phyloP scores from a whole-genome alignment of 2,797 vertebrate species.

The Anguilla marmorata region DNA sequence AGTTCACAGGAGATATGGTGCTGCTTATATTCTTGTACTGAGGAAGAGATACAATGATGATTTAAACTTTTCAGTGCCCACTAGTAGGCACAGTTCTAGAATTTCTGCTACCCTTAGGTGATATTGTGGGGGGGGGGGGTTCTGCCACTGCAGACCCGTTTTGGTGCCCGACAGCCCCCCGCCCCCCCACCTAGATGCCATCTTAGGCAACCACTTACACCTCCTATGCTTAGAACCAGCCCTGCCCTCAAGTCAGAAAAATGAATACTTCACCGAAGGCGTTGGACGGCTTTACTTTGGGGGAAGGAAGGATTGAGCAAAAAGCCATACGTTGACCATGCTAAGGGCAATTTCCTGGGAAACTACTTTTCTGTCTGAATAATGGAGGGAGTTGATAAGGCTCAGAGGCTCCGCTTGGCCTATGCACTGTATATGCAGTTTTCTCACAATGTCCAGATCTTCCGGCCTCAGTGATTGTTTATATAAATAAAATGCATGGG shows the following conservation, averaged over 20 bases:
- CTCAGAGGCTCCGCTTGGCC: not conserved
- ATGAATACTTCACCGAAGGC: not conserved
- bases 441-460: not conserved
- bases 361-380: not conserved
- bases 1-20: not conserved
- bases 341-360: not conserved
- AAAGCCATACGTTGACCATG: not conserved
- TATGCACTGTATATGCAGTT: not conserved
- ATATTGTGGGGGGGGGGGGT: too few relatives aligned
- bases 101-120: too few relatives aligned
- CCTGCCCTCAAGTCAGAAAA: not conserved
- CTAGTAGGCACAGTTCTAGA: too few relatives aligned
- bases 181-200: too few relatives aligned
- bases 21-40: not conserved
- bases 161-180: too few relatives aligned
- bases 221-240: too few relatives aligned
- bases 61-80: not conserved
- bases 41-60: not conserved
- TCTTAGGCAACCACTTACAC: too few relatives aligned
- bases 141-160: too few relatives aligned
- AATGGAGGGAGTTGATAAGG: not conserved
- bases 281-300: too few relatives aligned
- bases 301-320: not conserved
- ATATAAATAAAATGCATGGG: too few relatives aligned
- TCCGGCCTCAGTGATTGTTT: not conserved